Evolutionary conservation across 2,113 vertebrate genomes (phyloP), one percentile per base, ranked within the genome.

Genomic region (Sphyrna mokarran): DNA sequence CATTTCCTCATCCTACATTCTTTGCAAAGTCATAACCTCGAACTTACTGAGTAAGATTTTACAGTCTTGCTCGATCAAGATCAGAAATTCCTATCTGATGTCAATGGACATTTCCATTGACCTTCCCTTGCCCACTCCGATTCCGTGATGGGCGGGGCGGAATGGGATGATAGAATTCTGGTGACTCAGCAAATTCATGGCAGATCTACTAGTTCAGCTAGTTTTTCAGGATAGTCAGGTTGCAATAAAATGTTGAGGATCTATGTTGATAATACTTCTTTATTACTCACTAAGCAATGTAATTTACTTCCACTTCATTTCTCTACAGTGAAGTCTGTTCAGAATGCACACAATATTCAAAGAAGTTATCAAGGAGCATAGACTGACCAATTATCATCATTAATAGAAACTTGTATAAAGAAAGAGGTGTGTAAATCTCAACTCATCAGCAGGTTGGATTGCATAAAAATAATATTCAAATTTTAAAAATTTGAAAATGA

Each of bases 401-500:
- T 33, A 90, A 68, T 66, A 66, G 37, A 18, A 37, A 8, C 66
- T 37, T 89, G 29, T 58, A 58, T 16, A 68, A 37, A 37, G 18
- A 66, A 93, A 2, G 9, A 66, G 63, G 18, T n/a, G 37, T n/a
- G 22, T 93, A 33, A 93, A 40, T 18, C 37, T 37, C 13, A 93
- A 93, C 61, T n/a, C 61, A 40, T n/a, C 61, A 20, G 61, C 14
- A 66, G n/a, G 61, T 93, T 93, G 7, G 63, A 66, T 93, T 16
- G 40, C 20, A 66, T 61, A 93, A 37, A 93, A 61, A 37, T 93
- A 63, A 93, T 40, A 83, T 40, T 83, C 80, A 93, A 33, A 40
- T 95, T 94, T 94, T 26, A 33, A 95, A 94, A 70, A 26, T 26
- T 29, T 43, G 43, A 72, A 95, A 40, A 95, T 95, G 68, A 33